Evolutionary conservation across 2,113 vertebrate genomes (phyloP), one percentile per base, ranked within the genome.

Genomic region (Xerus inauris): DNA sequence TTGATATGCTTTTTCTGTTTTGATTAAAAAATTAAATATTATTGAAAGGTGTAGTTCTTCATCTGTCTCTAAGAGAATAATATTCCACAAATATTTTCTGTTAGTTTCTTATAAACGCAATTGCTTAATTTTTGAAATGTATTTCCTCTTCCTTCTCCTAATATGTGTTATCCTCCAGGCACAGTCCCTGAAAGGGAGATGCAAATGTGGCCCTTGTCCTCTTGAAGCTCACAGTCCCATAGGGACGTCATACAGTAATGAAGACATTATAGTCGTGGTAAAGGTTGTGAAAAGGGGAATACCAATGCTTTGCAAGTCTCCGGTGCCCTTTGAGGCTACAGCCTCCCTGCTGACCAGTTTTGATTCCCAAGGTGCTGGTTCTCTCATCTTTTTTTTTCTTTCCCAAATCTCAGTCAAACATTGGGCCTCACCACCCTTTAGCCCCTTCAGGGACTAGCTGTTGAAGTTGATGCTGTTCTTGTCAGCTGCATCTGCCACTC

Each of bases 231-330:
- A 38, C 35, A 5, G 12, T 87, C 42, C 54, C 30, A 2, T 1
- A 0, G 2, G 14, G 30, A 17, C 38, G 14, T 51, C 17, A 42
- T 20, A 51, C 22, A 64, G 13, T 28, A 20, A 83, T 54, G 45
- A 9, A 24, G 38, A 62, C 11, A 1, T 12, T 10, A 10, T 1
- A 8, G 5, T 12, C 8, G 5, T 19, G 6, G 28, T 0, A 6
- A 72, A 42, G 9, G 35, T 11, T 32, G 45, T 38, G 35, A 47
- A 2, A 49, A 42, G 12, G n/a, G 10, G 20, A n/a, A 3, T 10
- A 5, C 6, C 1, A 2, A 2, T 0, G 2, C 73, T 79, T 35
- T 3, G 24, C 17, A 57, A 12, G 13, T 5, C 35, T 6, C 4
- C 19, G 7, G 2, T 7, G 24, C 20, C 8, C 14, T 64, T 26